phyloP scores from a whole-genome alignment of 2,888 invertebrate genomes.

The Archips xylosteana region DNA sequence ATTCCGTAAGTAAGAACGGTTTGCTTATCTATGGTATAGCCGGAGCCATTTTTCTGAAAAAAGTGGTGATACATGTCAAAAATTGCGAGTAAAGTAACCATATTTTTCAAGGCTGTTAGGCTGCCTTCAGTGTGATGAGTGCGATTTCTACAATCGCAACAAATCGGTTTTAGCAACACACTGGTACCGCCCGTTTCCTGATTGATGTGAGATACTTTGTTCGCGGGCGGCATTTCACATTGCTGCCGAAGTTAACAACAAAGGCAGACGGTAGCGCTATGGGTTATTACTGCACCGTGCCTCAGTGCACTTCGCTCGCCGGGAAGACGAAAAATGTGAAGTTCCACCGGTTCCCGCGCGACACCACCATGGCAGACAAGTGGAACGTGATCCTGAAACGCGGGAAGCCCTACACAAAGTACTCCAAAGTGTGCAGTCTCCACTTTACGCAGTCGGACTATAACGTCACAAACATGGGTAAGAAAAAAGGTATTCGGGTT shows the following conservation, averaged over 20 bases:
- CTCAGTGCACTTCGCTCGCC: constrained; percentile 83
- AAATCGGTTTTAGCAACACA: constrained; percentile 56
- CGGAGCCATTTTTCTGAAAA: constrained; percentile 63
- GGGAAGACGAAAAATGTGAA: constrained; percentile 84
- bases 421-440: constrained; percentile 82
- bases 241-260: constrained; percentile 54
- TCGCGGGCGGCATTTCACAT: constrained; percentile 43
- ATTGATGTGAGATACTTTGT: constrained; percentile 49
- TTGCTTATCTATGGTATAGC: constrained; percentile 62
- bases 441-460: constrained; percentile 80
- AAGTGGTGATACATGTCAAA: constrained; percentile 82
- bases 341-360: constrained; percentile 81
- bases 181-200: constrained; percentile 44
- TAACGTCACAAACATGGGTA: constrained; percentile 83
- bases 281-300: constrained; percentile 84
- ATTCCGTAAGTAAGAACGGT: constrained; percentile 46
- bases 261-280: constrained; percentile 64
- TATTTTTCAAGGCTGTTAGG: constrained; percentile 46
- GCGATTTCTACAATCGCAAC: constrained; percentile 75
- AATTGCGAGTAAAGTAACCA: constrained; percentile 69
- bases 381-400: constrained; percentile 79
- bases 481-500: constrained; percentile 81
- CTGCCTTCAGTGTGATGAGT: constrained; percentile 73
- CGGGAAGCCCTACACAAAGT: constrained; percentile 81
- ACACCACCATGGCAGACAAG: constrained; percentile 71